Evolutionary conservation across 2,113 vertebrate genomes (phyloP).

Genomic region (Entelurus aequoreus): DNA sequence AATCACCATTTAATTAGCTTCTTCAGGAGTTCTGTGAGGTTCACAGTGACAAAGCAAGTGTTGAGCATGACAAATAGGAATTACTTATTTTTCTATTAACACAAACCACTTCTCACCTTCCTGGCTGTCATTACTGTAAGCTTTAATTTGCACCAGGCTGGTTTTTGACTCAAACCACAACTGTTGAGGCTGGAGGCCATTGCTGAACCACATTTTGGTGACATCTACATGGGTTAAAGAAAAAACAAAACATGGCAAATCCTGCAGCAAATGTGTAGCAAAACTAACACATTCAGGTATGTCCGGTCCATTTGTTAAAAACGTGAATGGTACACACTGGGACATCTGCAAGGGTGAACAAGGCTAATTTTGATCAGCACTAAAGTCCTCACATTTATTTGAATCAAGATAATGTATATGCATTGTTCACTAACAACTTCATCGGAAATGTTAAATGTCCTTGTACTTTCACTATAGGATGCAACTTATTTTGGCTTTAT

Average conservation of each 20-base stretch:
- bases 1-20: too few relatives aligned
- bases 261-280: background rate
- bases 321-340: background rate
- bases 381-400: too few relatives aligned
- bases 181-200: constrained; percentile 66
- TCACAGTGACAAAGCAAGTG: too few relatives aligned
- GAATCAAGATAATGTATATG: too few relatives aligned
- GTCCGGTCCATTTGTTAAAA: background rate
- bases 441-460: background rate
- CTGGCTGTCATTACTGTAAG: constrained; percentile 77
- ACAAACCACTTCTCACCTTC: constrained; percentile 67
- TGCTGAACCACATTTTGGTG: constrained; percentile 80
- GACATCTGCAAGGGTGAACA: background rate
- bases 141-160: constrained; percentile 71
- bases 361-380: background rate
- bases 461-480: background rate
- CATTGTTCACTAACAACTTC: background rate
- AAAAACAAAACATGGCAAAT: background rate
- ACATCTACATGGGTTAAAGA: constrained; percentile 52
- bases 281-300: background rate
- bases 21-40: too few relatives aligned
- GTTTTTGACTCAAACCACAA: constrained; percentile 80
- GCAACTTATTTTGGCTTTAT: background rate
- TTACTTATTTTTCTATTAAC: too few relatives aligned
- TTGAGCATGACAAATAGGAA: too few relatives aligned